phyloP scores from a whole-genome alignment of 2,888 invertebrate genomes.

The Rhingia campestris region DNA sequence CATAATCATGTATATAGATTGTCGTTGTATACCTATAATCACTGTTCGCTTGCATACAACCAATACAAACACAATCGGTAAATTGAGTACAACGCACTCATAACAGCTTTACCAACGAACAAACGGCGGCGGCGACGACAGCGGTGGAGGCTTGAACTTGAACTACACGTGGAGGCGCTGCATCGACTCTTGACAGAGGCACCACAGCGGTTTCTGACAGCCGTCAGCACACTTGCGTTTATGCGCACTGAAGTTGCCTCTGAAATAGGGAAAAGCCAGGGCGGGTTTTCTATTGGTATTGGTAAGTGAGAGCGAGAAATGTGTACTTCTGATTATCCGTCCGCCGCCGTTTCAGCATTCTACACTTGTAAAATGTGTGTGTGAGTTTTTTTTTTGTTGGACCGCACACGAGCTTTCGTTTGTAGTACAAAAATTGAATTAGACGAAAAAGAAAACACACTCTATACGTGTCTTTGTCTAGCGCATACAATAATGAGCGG shows the following conservation, averaged over 20 bases:
- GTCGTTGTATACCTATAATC: constrained; percentile 1
- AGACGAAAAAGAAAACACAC: constrained; percentile 71
- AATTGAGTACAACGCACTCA: constrained; percentile 71
- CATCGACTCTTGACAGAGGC: constrained; percentile 79
- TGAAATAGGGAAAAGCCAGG: constrained; percentile 11
- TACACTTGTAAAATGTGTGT: constrained; percentile 20
- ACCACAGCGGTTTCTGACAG: constrained; percentile 77
- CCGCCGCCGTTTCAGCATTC: not conserved
- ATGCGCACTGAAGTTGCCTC: constrained; percentile 39
- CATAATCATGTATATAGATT: not conserved
- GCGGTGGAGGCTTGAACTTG: constrained; percentile 80
- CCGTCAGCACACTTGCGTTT: constrained; percentile 64
- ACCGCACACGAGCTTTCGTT: constrained; percentile 42
- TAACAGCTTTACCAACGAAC: constrained; percentile 49
- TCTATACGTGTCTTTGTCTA: constrained; percentile 47
- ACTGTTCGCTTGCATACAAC: constrained; percentile 24
- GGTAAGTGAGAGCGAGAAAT: constrained; percentile 40
- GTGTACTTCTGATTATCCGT: not conserved
- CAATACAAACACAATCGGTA: constrained; percentile 26
- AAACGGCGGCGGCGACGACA: constrained; percentile 43
- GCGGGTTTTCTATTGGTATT: constrained; percentile 38
- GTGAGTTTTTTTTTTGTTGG: constrained; percentile 28
- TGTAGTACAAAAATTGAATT: constrained; percentile 50
- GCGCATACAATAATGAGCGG: constrained; percentile 47
- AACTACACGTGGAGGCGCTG: constrained; percentile 83